Evolutionary conservation across 2,888 invertebrate species (phyloP), one percentile per base, ranked within the genome.

Genomic region (Suillia variegata): DNA sequence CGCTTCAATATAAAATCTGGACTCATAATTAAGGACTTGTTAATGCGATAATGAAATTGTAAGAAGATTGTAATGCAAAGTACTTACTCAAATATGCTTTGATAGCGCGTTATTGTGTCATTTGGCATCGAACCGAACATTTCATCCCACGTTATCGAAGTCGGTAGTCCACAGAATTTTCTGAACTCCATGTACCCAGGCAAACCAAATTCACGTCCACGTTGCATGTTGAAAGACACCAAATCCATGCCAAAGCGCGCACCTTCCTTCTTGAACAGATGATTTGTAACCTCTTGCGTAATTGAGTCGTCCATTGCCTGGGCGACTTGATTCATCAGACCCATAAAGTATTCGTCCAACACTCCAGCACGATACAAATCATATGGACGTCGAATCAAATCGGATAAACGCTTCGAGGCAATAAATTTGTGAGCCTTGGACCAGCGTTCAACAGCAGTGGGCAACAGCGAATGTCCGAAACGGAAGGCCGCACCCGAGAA

Each of bases 221-320:
- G 86, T 81, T 94, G 94, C 91, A 96, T 93, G 80, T 96, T 96
- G 78, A 96, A 92, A 10, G 95, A 92, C 15, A 94, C 94, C 74
- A 96, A 84, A 81, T 96, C 95, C 88, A 95, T 89, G 67, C 95
- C 95, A 75, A 91, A 92, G 58, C 90, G 84, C 31, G 81, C 77
- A 62, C 81, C 81, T 38, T 88, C 88, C 80, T 92, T 92, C 82
- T 94, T 94, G 83, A 96, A 95, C 58, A 95, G 84, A 82, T 94
- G 94, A 83, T 95, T 95, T 34, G 95, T 95, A 1, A 95, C 94
- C 86, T 94, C 88, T 72, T 88, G 89, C 0, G 95, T 95, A 67
- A 96, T 93, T 0, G 94, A 94, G 79, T 95, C 94, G 79, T 96
- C 96, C 93, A 95, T 94, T 75, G 94, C 94, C 81, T 95, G 94